Percentiles rank a stretch among this genome's conserved stretches.
These are phyloP conservation scores for fruit fly (Drosophila melanogaster) DNA, from an alignment of 1,140 invertebrate genomes.

Conservation along the genomic window Release_6_plus_ISO1_MT NT_033777.3:21849501-21850000, in stretches of 20 bases:
- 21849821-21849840: slow-evolving; percentile 11
- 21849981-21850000: slow-evolving; percentile 15
- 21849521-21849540: slow-evolving; percentile 74
- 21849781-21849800: background rate
- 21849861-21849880: slow-evolving; percentile 3
- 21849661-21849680: too few species aligned
- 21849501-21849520: slow-evolving; percentile 78
- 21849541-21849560: slow-evolving; percentile 64
- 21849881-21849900: slow-evolving; percentile 56
- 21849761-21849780: background rate
- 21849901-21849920: slow-evolving; percentile 47
- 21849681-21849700: too few species aligned
- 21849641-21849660: too few species aligned
- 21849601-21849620: slow-evolving; percentile 13
- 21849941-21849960: slow-evolving; percentile 81
- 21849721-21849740: too few species aligned
- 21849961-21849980: slow-evolving; percentile 41
- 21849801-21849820: background rate
- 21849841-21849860: background rate
- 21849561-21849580: slow-evolving; percentile 52
- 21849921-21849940: slow-evolving; percentile 79
- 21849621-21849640: too few species aligned
- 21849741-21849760: background rate
- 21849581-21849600: slow-evolving; percentile 34
- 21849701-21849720: too few species aligned